Conservation (phyloP, 2,797 vertebrate species). For the Notoglanidium macrostoma region DNA sequence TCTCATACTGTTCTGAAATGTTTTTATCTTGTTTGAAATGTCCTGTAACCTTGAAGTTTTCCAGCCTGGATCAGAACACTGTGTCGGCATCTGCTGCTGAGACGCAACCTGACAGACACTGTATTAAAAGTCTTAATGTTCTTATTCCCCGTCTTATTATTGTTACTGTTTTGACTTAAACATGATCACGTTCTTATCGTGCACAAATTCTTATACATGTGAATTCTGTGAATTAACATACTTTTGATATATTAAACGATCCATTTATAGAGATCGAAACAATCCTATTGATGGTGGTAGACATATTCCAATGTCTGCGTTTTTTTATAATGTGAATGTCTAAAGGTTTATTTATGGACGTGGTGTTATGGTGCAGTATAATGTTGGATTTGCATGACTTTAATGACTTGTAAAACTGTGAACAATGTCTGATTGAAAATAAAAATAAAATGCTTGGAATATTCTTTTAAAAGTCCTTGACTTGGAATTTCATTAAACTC, state of each 20-base stretch:
- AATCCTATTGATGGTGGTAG: not conserved
- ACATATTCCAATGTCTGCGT: not conserved
- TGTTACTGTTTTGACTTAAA: not conserved
- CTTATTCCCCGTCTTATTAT: not conserved
- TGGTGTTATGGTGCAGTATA: constrained; percentile 54
- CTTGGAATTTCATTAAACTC: not conserved
- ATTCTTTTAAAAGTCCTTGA: constrained; percentile 3
- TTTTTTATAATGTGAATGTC: constrained; percentile 29
- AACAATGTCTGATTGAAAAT: not conserved
- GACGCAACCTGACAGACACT: not conserved
- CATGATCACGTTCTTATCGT: not conserved
- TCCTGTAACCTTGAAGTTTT: not conserved
- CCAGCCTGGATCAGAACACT: not conserved
- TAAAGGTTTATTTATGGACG: constrained; percentile 33
- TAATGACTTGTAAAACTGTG: constrained; percentile 19
- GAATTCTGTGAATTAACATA: constrained; percentile 56
- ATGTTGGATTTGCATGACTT: constrained; percentile 57
- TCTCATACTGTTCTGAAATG: not conserved
- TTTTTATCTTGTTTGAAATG: not conserved
- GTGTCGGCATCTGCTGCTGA: not conserved
- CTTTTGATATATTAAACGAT: constrained; percentile 41
- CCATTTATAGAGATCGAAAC: constrained; percentile 39
- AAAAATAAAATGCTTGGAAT: not conserved
- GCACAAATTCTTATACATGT: constrained; percentile 24
- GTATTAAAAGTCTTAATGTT: not conserved